Evolutionary conservation across 1,140 invertebrate genomes (phyloP).

Genomic region (Conopomorpha cramerella): DNA sequence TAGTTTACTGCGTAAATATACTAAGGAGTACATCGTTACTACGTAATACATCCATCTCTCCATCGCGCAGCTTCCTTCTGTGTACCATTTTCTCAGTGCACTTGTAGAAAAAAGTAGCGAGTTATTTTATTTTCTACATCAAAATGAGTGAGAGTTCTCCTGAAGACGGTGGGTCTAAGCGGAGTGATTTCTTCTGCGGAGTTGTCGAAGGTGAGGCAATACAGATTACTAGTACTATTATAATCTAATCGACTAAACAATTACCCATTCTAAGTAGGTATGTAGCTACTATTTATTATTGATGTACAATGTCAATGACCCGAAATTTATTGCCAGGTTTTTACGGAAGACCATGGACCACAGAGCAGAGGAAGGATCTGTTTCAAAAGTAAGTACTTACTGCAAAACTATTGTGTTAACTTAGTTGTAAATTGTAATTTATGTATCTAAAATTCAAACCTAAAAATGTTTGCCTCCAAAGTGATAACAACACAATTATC

Average conservation of each 20-base stretch:
- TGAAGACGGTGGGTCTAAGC: slow-evolving; percentile 28
- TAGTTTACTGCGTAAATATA: no score
- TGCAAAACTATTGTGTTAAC: neutral
- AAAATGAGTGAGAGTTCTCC: slow-evolving; percentile 47
- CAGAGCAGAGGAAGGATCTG: slow-evolving; percentile 94
- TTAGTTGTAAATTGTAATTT: neutral
- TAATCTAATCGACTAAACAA: neutral
- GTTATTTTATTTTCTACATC: no score
- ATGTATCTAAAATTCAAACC: no score
- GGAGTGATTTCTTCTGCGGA: slow-evolving; percentile 81
- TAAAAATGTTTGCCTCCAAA: no score
- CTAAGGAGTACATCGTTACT: no score
- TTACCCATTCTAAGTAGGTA: slow-evolving; percentile 1
- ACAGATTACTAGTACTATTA: no score
- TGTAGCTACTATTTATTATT: slow-evolving; percentile 11
- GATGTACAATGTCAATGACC: slow-evolving; percentile 32
- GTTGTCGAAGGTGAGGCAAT: slow-evolving; percentile 88
- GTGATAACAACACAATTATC: neutral
- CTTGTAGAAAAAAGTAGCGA: no score
- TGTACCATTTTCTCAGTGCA: no score
- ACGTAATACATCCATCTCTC: no score
- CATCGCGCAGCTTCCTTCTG: no score
- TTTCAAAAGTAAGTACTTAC: slow-evolving; percentile 82
- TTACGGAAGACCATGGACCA: slow-evolving; percentile 99
- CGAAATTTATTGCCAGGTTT: slow-evolving; percentile 78